Percentiles rank a stretch among this genome's conserved stretches.
Evolutionary conservation across 2,113 vertebrate species (phyloP).

Genomic region (Cyrtonyx montezumae): DNA sequence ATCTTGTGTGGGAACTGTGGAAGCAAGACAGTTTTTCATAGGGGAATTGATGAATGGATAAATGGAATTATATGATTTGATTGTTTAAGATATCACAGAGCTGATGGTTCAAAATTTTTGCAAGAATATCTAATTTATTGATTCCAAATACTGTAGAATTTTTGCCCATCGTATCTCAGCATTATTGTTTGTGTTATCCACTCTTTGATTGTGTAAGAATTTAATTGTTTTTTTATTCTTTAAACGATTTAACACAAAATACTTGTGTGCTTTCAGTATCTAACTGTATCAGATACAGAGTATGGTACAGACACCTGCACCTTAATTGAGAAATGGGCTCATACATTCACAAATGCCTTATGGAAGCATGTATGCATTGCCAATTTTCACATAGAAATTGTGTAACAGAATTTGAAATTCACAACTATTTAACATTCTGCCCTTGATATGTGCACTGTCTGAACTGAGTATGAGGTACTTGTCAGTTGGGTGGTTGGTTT

Average conservation of each 20-base stretch:
- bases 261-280: not conserved
- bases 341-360: not conserved
- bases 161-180: not conserved
- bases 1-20: not conserved
- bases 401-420: accelerated
- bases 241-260: not conserved
- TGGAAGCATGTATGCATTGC: accelerated
- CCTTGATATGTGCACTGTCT: not conserved
- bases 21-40: not conserved
- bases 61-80: not conserved
- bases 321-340: not conserved
- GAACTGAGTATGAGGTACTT: not conserved
- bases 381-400: not conserved
- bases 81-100: not conserved
- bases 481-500: not conserved
- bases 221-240: not conserved
- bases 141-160: not conserved
- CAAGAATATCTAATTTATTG: not conserved
- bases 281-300: not conserved
- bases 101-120: not conserved
- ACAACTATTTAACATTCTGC: not conserved
- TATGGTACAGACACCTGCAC: not conserved
- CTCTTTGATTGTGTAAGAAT: not conserved
- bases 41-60: not conserved
- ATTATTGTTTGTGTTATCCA: not conserved